Evolutionary conservation across 2,113 vertebrate genomes (phyloP).

Genomic region (Equus przewalskii): DNA sequence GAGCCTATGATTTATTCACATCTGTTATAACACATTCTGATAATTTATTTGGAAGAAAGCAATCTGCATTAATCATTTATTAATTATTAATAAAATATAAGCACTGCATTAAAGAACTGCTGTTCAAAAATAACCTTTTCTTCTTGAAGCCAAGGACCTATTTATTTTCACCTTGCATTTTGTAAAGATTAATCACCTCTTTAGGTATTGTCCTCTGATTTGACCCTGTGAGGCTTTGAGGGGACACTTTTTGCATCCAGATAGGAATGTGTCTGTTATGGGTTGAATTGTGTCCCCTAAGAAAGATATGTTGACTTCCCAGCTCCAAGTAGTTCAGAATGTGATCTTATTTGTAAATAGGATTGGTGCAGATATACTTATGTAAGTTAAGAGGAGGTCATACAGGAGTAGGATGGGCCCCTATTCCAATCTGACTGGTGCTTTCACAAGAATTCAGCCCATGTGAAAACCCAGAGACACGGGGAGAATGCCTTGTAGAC

Average conservation of each 20-base stretch:
- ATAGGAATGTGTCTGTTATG: not conserved
- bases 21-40: conserved; percentile 81
- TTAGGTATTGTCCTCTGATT: conserved; percentile 24
- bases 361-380: not conserved
- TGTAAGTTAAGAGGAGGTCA: not conserved
- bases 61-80: conserved; percentile 87
- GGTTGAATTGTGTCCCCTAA: not conserved
- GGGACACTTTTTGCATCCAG: not conserved
- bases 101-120: conserved; percentile 59
- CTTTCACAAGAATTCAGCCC: not conserved
- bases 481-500: not conserved
- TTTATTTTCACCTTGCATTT: conserved; percentile 62
- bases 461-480: not conserved
- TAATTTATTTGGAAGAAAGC: conserved; percentile 81
- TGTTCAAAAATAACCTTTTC: conserved; percentile 73
- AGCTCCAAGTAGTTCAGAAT: not conserved
- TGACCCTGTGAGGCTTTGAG: not conserved
- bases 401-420: not conserved
- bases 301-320: not conserved
- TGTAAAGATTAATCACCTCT: conserved; percentile 58
- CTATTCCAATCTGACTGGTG: not conserved
- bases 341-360: not conserved
- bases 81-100: conserved; percentile 87
- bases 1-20: conserved; percentile 82
- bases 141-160: conserved; percentile 63